These are phyloP conservation scores for Volucella inflata DNA, from an alignment of 2,888 invertebrate species.

Conservation along the genomic window DNA sequence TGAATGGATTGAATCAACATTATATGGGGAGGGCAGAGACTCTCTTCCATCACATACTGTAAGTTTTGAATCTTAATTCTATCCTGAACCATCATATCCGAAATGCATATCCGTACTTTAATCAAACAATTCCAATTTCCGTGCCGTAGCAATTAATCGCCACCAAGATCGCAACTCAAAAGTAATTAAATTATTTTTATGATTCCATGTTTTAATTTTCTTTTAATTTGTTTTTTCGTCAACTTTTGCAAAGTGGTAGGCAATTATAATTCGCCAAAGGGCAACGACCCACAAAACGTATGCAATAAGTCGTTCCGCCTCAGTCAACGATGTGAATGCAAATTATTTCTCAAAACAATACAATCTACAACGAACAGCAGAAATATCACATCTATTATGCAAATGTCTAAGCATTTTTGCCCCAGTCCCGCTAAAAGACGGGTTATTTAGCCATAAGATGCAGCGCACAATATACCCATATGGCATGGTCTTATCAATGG, in stretches of 20 bases:
- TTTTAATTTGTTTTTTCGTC: constrained; percentile 11
- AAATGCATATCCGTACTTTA: too few relatives aligned
- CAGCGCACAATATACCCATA: constrained; percentile 4
- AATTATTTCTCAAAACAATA: constrained; percentile 48
- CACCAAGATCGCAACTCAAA: background rate
- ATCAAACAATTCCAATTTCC: background rate
- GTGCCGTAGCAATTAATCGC: constrained; percentile 12
- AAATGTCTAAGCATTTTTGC: constrained; percentile 30
- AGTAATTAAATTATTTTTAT: background rate
- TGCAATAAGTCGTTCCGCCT: constrained; percentile 66
- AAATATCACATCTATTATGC: constrained; percentile 36
- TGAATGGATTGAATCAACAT: too few relatives aligned
- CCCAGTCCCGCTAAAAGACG: background rate
- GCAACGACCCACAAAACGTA: constrained; percentile 55
- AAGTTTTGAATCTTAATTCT: too few relatives aligned
- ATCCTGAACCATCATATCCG: too few relatives aligned
- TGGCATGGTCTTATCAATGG: constrained; percentile 40
- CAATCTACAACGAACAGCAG: constrained; percentile 27
- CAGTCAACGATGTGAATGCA: constrained; percentile 63
- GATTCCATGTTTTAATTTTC: background rate
- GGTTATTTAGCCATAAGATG: constrained; percentile 24
- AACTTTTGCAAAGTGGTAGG: background rate
- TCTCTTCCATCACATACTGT: too few relatives aligned
- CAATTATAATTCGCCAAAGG: constrained; percentile 44
- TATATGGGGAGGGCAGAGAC: too few relatives aligned